Conservation (phyloP, 2,797 vertebrate genomes). For the Acestrorhynchus altus region DNA sequence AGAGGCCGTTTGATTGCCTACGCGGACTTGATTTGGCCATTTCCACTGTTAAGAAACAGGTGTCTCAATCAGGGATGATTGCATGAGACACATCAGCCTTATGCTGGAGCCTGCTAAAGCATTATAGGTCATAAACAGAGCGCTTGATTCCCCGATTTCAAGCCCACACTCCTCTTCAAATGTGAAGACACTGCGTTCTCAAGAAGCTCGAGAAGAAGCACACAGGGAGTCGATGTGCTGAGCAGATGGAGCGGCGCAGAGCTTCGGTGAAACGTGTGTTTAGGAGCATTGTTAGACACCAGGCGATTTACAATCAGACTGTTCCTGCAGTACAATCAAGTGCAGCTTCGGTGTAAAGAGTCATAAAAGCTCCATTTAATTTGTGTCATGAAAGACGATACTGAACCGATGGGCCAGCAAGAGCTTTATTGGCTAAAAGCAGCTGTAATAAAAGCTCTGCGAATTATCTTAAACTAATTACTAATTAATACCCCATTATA, state of each 20-base stretch:
- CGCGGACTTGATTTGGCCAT: conserved; percentile 59
- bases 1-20: conserved; percentile 67
- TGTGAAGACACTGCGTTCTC: conserved; percentile 1
- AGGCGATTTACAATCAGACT: not conserved
- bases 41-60: conserved; percentile 59
- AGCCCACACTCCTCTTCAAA: conserved; percentile 26
- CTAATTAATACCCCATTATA: not conserved
- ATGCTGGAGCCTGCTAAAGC: conserved; percentile 31
- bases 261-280: not conserved
- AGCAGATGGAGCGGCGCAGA: not conserved
- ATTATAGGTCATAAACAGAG: conserved; percentile 41
- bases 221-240: not conserved
- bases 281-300: not conserved
- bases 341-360: not conserved
- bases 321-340: not conserved
- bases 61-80: conserved; percentile 71
- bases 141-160: conserved; percentile 27
- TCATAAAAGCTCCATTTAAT: not conserved
- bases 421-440: not conserved
- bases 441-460: not conserved
- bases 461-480: not conserved
- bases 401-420: not conserved
- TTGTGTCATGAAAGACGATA: not conserved
- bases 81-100: conserved; percentile 46
- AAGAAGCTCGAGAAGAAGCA: not conserved